A percentile compares a stretch with the other conserved stretches of the same genome.
phyloP scores from a whole-genome alignment of 2,797 vertebrate genomes.

The Gymnothorax reevesii region DNA sequence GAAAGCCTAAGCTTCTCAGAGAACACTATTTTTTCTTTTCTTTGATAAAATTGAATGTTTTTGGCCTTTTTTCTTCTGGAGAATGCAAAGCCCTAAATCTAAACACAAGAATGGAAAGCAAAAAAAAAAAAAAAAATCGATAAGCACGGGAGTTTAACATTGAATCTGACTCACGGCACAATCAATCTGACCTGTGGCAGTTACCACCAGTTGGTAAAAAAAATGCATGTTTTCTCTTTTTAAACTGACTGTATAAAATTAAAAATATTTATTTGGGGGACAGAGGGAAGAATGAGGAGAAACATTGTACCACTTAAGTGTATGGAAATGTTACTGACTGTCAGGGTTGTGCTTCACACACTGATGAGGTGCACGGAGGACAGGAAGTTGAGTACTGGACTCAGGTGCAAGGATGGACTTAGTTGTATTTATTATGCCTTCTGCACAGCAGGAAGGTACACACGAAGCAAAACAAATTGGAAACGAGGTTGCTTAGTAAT shows the following conservation, averaged over 20 bases:
- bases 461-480: too few species aligned
- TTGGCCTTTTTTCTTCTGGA: background rate
- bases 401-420: too few species aligned
- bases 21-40: background rate
- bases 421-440: too few species aligned
- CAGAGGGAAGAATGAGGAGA: background rate
- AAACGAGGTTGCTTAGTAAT: too few species aligned
- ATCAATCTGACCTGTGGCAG: background rate
- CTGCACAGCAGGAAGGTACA: too few species aligned
- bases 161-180: background rate
- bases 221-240: background rate
- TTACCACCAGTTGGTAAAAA: background rate
- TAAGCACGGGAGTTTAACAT: background rate
- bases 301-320: background rate
- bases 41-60: background rate
- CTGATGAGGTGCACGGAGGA: too few species aligned
- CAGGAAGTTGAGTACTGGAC: too few species aligned
- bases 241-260: background rate
- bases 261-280: background rate
- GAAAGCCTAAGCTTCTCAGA: background rate
- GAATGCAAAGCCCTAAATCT: background rate
- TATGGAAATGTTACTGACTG: background rate
- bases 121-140: background rate
- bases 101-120: background rate
- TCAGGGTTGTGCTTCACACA: too few species aligned